These are phyloP conservation scores for Tipula lateralis DNA, from an alignment of 2,888 invertebrate species.

Conservation along the genomic window DNA sequence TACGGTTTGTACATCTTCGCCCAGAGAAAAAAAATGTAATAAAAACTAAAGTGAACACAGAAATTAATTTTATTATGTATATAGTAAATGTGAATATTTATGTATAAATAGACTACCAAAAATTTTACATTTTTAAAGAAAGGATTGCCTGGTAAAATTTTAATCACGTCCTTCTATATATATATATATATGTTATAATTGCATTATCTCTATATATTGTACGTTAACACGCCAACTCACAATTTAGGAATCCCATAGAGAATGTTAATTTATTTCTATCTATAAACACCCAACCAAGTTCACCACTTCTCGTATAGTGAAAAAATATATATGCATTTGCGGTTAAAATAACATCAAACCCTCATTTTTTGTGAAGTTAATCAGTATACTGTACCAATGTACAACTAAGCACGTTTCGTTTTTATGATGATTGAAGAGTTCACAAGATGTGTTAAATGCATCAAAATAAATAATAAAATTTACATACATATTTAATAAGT, in stretches of 20 bases:
- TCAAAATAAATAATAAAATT: not conserved
- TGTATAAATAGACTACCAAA: not conserved
- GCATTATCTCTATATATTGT: not conserved
- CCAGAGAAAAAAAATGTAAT: not conserved
- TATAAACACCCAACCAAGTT: not conserved
- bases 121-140: not conserved
- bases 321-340: not conserved
- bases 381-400: not conserved
- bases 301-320: not conserved
- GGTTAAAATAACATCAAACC: not conserved
- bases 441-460: not conserved
- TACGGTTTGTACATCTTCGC: not conserved
- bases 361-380: not conserved
- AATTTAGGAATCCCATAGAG: not conserved
- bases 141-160: not conserved
- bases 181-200: not conserved
- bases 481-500: not conserved
- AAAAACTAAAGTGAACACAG: not conserved
- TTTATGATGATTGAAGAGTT: slow-evolving; percentile 14
- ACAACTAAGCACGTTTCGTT: not conserved
- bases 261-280: not conserved
- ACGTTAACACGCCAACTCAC: not conserved
- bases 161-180: not conserved
- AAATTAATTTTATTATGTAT: no score
- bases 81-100: not conserved